Evolutionary conservation across 2,888 invertebrate genomes (phyloP), one percentile per base, ranked within the genome.

Genomic region (Nomada goodeniana): DNA sequence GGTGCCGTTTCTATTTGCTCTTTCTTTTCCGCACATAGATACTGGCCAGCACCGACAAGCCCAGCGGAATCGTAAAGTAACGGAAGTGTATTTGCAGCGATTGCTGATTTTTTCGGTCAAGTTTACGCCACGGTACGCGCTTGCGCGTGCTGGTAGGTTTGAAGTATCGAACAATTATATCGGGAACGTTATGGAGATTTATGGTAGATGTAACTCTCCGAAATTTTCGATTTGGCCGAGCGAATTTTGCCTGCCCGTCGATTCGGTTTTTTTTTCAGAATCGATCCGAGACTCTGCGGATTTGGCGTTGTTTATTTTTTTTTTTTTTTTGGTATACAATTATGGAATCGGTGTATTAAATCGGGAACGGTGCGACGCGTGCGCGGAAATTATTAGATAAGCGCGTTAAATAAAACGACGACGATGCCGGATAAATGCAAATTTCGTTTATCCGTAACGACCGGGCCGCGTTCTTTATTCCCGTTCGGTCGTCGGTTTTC

Each of bases 341-440:
- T 71, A 80, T 44, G 52, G 20, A 44, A 65, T 26, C 50, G 52
- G 53, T 53, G 50, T 26, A 53, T 50, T 80, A 80, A 80, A 80
- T 71, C 60, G 26, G 60, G 26, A 18, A 13, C 15, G 26, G 57
- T 23, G 26, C 42, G 50, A 42, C 61, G 79, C 18, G 52, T 20
- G 64, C 79, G 53, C 29, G 42, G 80, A 80, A 80, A 80, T 80
- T 71, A 80, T 80, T 80, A 65, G 80, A 80, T 67, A 80, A 80
- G 80, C 26, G 20, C 60, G 65, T 80, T 80, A 60, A 80, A 80
- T 71, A 71, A 71, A 80, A 18, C 53, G 60, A 18, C 60, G 47
- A 13, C 47, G 64, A 57, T 64, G 69, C 68, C 23, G 80, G 65
- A 80, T 80, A 80, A 80, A 80, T 80, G 80, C 80, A 80, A 80